Evolutionary conservation across 2,113 vertebrate species (phyloP), one percentile per base, ranked within the genome.

Genomic region (Ranitomeya imitator): DNA sequence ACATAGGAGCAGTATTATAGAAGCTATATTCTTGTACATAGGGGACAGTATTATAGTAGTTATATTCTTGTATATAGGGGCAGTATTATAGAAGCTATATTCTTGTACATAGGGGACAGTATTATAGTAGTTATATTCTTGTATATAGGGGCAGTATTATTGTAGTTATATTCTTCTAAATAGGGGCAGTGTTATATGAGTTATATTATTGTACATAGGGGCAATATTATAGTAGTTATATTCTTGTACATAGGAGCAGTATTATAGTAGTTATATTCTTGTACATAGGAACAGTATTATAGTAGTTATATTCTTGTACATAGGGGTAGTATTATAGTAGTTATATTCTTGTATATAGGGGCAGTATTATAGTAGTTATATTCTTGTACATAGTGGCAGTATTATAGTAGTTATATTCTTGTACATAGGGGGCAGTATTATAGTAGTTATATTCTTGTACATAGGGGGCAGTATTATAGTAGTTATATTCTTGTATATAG

Each of bases 271-370:
- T 63, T 10, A 63, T 63, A 21, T 63, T 63, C 61, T 19, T 63
- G 61, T 63, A 63, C 5, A 31, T 31, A 31, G 63, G 8, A 11
- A 19, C 63, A 69, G 23, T 26, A 69, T 69, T 69, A 69, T 69
- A 69, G 67, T 69, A 73, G 69, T 73, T 73, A 31, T 37, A 73
- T 73, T 73, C 69, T 31, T 73, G 26, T 73, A 73, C 12, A 26
- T 13, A 69, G 67, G 67, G 6, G 26, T 5, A 37, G 69, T 73
- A 73, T 73, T 31, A 73, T 37, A 73, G 69, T 15, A 73, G 69
- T 73, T 73, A 73, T 73, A 73, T 73, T 73, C 69, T 73, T 37
- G 69, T 31, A 16, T 0, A 37, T 26, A 69, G n/a, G 23, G 4
- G 26, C 26, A 31, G 54, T 55, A 55, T 55, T 55, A 55, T 55